A percentile compares a stretch with the other conserved stretches of the same genome.
Evolutionary conservation across 2,888 invertebrate genomes (phyloP).

Genomic region (Lasioglossum zephyrum): DNA sequence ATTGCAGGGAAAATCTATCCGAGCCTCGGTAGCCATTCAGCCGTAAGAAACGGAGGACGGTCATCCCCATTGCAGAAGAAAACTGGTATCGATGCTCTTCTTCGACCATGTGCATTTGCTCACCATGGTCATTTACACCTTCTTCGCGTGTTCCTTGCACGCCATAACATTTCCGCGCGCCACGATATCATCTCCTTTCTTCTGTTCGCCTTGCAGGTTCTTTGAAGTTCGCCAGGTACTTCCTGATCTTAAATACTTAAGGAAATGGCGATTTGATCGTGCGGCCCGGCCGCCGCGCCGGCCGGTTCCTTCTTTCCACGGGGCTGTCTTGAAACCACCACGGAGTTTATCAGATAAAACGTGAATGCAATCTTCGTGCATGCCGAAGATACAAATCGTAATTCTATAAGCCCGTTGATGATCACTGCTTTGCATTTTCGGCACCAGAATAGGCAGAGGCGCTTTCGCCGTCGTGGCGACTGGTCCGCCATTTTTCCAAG

Average conservation of each 20-base stretch:
- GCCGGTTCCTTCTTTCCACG: slow-evolving; percentile 25
- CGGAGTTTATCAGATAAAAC: slow-evolving; percentile 26
- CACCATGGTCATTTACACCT: slow-evolving; percentile 72
- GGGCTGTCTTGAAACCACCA: slow-evolving; percentile 4
- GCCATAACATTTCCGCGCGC: slow-evolving; percentile 74
- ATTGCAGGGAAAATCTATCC: slow-evolving; percentile 30
- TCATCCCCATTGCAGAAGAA: slow-evolving; percentile 52
- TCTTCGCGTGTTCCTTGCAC: slow-evolving; percentile 66
- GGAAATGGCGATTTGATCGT: slow-evolving; percentile 62
- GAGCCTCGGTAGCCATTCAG: slow-evolving; percentile 43
- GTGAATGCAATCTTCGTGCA: slow-evolving; percentile 42
- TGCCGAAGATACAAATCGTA: slow-evolving; percentile 29
- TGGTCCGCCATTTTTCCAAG: slow-evolving; percentile 66
- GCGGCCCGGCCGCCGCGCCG: neutral
- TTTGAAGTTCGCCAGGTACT: slow-evolving; percentile 60
- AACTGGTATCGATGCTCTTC: slow-evolving; percentile 58
- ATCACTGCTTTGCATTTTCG: neutral
- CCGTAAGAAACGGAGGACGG: slow-evolving; percentile 52
- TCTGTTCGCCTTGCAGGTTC: slow-evolving; percentile 57
- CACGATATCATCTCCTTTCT: slow-evolving; percentile 69
- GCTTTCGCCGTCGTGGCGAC: slow-evolving; percentile 29
- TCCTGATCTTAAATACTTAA: slow-evolving; percentile 59
- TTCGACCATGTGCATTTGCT: slow-evolving; percentile 52
- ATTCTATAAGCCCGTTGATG: neutral
- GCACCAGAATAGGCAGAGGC: neutral